These are phyloP conservation scores for Damaliscus lunatus DNA, from an alignment of 2,113 vertebrate species.

Conservation along the genomic window DNA sequence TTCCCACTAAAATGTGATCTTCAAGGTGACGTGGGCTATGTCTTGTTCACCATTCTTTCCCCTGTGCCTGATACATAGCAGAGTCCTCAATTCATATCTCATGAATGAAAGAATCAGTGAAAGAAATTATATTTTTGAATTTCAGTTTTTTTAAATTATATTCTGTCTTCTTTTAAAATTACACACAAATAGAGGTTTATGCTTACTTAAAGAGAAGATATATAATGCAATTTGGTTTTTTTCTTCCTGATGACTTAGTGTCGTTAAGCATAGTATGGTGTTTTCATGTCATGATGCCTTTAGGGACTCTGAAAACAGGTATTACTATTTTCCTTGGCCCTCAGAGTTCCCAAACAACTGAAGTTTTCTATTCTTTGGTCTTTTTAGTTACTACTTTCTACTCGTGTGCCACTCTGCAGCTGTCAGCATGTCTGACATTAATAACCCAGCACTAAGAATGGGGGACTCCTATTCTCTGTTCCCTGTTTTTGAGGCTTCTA, in stretches of 20 bases:
- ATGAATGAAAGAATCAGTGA: background rate
- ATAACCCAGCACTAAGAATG: background rate
- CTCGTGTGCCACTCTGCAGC: background rate
- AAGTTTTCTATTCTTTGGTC: background rate
- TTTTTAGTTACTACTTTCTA: conserved; percentile 13
- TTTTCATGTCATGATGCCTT: background rate
- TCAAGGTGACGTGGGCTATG: background rate
- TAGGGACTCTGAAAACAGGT: background rate
- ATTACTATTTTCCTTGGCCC: background rate
- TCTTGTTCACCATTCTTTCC: background rate
- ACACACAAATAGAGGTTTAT: background rate
- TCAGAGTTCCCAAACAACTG: background rate
- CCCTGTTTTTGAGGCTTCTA: background rate
- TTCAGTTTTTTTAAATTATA: background rate
- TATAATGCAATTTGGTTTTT: background rate
- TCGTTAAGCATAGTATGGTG: background rate
- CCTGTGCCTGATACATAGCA: background rate
- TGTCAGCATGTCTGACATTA: background rate
- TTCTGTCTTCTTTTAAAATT: background rate
- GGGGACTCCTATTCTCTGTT: background rate
- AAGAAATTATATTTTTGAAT: background rate
- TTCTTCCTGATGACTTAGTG: background rate
- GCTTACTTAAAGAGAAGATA: background rate
- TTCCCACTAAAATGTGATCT: background rate
- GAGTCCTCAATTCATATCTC: background rate